phyloP scores from a whole-genome alignment of 2,113 vertebrate species.

The Ciconia boyciana region DNA sequence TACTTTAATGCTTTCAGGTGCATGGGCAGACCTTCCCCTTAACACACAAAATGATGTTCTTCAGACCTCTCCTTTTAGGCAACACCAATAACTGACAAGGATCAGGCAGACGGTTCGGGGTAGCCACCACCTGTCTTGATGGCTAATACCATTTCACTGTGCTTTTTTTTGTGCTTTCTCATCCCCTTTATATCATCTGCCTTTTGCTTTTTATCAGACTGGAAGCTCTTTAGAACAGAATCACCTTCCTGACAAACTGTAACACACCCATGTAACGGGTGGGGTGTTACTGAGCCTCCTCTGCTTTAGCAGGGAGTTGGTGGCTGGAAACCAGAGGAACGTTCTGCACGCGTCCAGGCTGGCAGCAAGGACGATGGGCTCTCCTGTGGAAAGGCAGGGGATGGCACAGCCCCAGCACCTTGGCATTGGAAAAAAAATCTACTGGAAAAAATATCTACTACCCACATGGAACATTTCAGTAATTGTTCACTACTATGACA shows the following conservation, averaged over 20 bases:
- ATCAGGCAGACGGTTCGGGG: not conserved
- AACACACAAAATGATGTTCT: too few relatives aligned
- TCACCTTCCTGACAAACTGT: not conserved
- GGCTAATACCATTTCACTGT: not conserved
- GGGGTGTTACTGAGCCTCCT: not conserved
- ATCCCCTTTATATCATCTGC: not conserved
- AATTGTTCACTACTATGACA: not conserved
- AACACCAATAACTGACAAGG: not conserved
- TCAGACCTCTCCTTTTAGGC: not conserved
- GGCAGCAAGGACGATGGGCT: not conserved
- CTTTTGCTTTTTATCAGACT: not conserved
- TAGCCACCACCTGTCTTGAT: not conserved
- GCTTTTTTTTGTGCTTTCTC: not conserved
- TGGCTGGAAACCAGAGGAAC: not conserved
- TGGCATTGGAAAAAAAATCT: not conserved
- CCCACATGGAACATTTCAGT: not conserved
- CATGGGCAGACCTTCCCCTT: not conserved
- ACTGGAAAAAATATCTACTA: accelerated
- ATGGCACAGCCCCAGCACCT: not conserved
- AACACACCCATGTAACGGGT: accelerated
- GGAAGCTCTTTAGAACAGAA: not conserved
- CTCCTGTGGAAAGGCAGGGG: not conserved
- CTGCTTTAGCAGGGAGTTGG: not conserved
- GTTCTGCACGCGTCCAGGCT: not conserved
- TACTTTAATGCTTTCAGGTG: not conserved